These are phyloP conservation scores for Corticium candelabrum DNA, from an alignment of 37 sponge, comb jelly and placozoan genomes.

Conservation along the genomic window DNA sequence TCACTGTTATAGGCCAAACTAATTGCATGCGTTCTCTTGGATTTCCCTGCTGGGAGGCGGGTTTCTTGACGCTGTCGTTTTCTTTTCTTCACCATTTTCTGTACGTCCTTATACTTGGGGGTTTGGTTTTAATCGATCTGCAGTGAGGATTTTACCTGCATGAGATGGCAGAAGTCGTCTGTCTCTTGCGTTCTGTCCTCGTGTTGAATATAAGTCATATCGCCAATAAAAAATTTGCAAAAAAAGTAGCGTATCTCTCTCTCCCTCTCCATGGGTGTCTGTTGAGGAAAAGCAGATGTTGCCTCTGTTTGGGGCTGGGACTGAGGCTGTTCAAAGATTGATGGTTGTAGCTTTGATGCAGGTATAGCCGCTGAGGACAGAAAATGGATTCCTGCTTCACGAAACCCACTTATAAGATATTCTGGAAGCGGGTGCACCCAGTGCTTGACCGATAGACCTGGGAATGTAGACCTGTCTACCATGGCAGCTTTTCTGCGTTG, in stretches of 20 bases:
- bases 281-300: background rate
- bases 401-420: background rate
- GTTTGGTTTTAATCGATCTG: too few species aligned
- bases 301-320: background rate
- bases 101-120: too few species aligned
- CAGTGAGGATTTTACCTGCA: background rate
- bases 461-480: background rate
- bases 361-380: background rate
- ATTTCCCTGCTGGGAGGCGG: too few species aligned
- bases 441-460: background rate
- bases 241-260: background rate
- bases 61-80: too few species aligned
- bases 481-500: background rate
- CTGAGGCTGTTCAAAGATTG: background rate
- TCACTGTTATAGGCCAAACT: too few species aligned
- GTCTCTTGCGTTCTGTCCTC: background rate
- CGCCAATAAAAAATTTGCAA: background rate
- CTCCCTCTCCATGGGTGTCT: background rate
- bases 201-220: background rate
- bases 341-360: background rate
- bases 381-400: background rate
- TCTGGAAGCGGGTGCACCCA: background rate
- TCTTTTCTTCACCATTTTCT: too few species aligned
- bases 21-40: too few species aligned
- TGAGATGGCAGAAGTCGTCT: background rate